These are phyloP conservation scores for Hystrix brachyura DNA, from an alignment of 2,113 vertebrate species.

Conservation along the genomic window DNA sequence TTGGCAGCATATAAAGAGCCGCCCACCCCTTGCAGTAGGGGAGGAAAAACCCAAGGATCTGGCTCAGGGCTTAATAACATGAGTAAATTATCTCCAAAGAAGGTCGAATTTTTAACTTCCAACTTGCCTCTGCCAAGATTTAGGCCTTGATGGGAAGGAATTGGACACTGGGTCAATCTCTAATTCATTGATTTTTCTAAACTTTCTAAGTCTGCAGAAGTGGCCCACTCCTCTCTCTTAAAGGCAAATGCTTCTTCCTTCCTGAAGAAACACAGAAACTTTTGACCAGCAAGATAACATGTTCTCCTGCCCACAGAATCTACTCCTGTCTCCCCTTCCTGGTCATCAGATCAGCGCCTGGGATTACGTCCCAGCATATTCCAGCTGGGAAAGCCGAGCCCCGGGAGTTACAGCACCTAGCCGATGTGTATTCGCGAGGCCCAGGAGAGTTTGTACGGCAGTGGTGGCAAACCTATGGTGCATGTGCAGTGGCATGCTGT, in stretches of 20 bases:
- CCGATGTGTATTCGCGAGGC: neutral
- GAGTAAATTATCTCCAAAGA: neutral
- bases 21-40: neutral
- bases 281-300: neutral
- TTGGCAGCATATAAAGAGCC: neutral
- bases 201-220: neutral
- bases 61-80: neutral
- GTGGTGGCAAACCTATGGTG: neutral
- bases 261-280: neutral
- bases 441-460: neutral
- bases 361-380: neutral
- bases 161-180: neutral
- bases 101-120: slow-evolving; percentile 4
- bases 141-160: neutral
- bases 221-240: neutral
- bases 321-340: neutral
- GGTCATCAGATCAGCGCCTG: neutral
- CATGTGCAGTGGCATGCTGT: neutral
- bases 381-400: neutral
- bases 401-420: neutral
- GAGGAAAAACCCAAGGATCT: slow-evolving; percentile 23
- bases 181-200: neutral
- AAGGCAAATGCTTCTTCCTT: neutral
- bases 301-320: neutral
- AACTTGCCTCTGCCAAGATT: slow-evolving; percentile 4